Conservation (phyloP, 1,140 invertebrate species). For the Caenorhabditis inopinata region DNA sequence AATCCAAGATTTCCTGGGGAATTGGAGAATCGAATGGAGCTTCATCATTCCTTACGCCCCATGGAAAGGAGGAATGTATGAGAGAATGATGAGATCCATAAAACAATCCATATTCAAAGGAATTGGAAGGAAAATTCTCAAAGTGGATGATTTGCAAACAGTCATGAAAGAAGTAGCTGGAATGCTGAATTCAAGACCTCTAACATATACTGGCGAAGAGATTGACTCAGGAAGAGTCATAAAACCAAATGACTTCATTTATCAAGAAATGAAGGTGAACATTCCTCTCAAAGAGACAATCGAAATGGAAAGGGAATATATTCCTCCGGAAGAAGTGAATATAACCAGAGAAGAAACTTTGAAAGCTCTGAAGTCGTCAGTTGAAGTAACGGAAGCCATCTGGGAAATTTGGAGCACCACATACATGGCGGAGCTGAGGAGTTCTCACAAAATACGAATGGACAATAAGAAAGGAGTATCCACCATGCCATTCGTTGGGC, state of each 20-base stretch:
- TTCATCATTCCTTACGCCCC: neutral
- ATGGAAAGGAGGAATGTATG: neutral
- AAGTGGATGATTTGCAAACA: neutral
- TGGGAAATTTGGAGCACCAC: neutral
- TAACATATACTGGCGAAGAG: neutral
- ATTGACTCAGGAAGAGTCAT: neutral
- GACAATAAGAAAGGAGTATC: neutral
- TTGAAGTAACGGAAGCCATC: neutral
- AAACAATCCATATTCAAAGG: neutral
- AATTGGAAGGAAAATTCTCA: neutral
- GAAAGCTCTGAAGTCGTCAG: neutral
- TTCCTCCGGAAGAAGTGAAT: neutral
- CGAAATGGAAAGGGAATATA: neutral
- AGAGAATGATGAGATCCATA: neutral
- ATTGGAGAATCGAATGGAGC: neutral
- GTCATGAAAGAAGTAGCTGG: neutral
- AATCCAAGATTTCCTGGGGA: neutral
- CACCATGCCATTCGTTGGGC: neutral
- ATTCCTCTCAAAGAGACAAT: neutral
- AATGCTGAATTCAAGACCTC: neutral
- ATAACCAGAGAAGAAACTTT: neutral
- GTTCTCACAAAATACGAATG: neutral
- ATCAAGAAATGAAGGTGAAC: neutral
- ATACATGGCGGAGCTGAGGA: neutral
- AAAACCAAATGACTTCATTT: neutral